phyloP scores from a whole-genome alignment of 2,113 vertebrate species.

The Dermatemys mawii region DNA sequence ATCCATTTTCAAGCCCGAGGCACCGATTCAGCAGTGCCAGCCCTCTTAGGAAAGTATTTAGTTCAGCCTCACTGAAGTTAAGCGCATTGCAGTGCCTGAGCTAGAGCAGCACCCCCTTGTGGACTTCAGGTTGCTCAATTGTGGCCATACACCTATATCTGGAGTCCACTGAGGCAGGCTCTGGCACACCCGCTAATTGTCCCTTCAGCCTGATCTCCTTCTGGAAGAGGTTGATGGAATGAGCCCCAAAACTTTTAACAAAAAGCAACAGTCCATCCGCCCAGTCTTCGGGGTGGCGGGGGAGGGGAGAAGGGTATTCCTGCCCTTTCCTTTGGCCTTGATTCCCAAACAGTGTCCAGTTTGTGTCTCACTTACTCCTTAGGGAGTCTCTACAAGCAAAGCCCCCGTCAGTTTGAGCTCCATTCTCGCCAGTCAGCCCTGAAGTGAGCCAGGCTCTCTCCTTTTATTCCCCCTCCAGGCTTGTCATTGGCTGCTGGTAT shows the following conservation, averaged over 20 bases:
- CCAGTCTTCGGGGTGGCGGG: background rate
- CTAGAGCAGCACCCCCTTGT: background rate
- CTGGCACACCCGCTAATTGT: background rate
- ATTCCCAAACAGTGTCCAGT: background rate
- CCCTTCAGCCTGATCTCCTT: background rate
- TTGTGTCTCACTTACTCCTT: too few relatives aligned
- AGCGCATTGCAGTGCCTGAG: background rate
- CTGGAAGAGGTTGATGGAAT: background rate
- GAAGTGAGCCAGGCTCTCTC: background rate
- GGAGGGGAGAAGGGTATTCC: background rate
- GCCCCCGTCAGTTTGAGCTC: background rate
- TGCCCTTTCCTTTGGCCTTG: background rate
- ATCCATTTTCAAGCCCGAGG: background rate
- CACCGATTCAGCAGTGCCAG: background rate
- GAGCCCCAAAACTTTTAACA: background rate
- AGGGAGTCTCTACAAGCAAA: background rate
- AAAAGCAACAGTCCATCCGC: background rate
- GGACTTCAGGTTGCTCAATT: background rate
- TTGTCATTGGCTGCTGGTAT: background rate
- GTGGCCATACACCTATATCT: background rate
- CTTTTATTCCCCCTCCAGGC: background rate
- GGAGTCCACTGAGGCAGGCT: background rate
- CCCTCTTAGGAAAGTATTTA: background rate
- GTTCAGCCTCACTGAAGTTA: background rate
- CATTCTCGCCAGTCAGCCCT: background rate